phyloP scores from a whole-genome alignment of 1,140 invertebrate species.

The Hestina assimilis region DNA sequence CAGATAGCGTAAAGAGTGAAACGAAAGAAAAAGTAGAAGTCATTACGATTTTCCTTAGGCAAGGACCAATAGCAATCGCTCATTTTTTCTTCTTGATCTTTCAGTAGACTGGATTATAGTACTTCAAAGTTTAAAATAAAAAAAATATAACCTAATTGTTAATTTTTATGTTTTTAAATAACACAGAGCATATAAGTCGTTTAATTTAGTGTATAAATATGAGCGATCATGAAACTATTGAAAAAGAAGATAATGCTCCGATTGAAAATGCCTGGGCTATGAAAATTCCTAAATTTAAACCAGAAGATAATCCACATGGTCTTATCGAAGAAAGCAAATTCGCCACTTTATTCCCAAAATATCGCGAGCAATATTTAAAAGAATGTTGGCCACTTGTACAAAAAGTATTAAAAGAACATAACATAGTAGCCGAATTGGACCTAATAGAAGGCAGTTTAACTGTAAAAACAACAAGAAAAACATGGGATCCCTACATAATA shows the following conservation, averaged over 20 bases:
- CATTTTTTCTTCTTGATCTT: no score
- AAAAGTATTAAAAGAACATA: constrained; percentile 88
- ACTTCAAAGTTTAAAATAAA: no score
- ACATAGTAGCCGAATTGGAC: constrained; percentile 95
- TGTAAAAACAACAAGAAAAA: constrained; percentile 97
- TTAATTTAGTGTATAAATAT: constrained; percentile 20
- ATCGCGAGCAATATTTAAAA: constrained; percentile 97
- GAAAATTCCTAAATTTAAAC: constrained; percentile 94
- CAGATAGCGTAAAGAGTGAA: no score
- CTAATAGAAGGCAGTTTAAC: constrained; percentile 96
- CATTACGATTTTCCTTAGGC: no score
- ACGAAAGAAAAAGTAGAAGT: no score
- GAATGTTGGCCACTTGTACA: constrained; percentile 98
- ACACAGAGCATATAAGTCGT: no score
- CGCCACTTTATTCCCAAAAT: constrained; percentile 88
- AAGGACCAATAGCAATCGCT: no score
- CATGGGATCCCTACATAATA: constrained; percentile 99
- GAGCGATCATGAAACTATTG: constrained; percentile 33
- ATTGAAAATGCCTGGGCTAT: constrained; percentile 92
- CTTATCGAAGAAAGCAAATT: constrained; percentile 83
- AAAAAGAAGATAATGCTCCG: constrained; percentile 55
- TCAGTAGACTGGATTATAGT: no score
- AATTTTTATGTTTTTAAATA: neutral
- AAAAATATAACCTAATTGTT: constrained; percentile 22
- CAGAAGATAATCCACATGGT: constrained; percentile 94